These are phyloP conservation scores for Sphinx pinastri DNA, from an alignment of 2,888 invertebrate genomes.

Conservation along the genomic window DNA sequence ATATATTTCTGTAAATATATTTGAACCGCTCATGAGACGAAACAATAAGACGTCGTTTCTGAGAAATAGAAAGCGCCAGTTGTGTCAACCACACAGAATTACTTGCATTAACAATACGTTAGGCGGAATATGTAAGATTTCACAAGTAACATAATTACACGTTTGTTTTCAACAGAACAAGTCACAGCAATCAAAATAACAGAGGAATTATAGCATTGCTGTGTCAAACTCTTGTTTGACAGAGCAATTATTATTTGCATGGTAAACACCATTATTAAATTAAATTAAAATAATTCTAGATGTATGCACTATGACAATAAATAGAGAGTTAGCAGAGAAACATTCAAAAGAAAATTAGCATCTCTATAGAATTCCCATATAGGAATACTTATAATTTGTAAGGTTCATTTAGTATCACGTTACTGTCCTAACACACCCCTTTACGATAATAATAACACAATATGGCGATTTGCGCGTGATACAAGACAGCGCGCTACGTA, in stretches of 20 bases:
- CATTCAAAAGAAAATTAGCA: background rate
- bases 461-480: constrained; percentile 2
- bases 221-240: too few relatives aligned
- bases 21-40: constrained; percentile 12
- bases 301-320: too few relatives aligned
- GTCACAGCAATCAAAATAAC: background rate
- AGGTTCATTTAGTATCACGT: background rate
- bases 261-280: too few relatives aligned
- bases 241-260: too few relatives aligned
- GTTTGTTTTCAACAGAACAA: constrained; percentile 12
- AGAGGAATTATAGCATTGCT: background rate
- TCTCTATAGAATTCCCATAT: background rate
- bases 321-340: too few relatives aligned
- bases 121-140: constrained; percentile 24
- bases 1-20: constrained; percentile 23
- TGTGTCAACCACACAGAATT: constrained; percentile 25
- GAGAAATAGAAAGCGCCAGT: constrained; percentile 29
- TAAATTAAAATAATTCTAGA: too few relatives aligned
- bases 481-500: background rate
- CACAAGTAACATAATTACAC: constrained; percentile 17
- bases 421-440: background rate
- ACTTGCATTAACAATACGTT: constrained; percentile 27
- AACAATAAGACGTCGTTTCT: constrained; percentile 25
- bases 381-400: background rate
- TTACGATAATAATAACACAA: background rate